phyloP scores from a whole-genome alignment of 2,113 vertebrate genomes.

The Orycteropus afer region DNA sequence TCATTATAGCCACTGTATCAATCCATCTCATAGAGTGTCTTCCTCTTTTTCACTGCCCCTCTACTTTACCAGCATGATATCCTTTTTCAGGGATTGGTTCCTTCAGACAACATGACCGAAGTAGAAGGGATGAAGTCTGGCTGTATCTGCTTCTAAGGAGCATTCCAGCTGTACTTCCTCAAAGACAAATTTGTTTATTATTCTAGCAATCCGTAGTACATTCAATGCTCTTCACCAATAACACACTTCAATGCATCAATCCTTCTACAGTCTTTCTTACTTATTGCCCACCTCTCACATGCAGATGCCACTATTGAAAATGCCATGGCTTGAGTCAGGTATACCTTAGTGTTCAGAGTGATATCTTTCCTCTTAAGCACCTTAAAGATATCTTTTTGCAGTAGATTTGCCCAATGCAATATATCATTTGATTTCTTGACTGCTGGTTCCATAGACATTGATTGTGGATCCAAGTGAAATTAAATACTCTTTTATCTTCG shows the following conservation, averaged over 20 bases:
- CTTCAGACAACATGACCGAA: not conserved
- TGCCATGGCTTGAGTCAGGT: not conserved
- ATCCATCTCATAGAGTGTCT: not conserved
- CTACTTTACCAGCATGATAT: not conserved
- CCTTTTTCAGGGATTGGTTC: not conserved
- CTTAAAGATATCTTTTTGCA: not conserved
- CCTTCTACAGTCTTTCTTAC: too few relatives aligned
- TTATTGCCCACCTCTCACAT: too few relatives aligned
- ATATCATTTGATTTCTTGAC: not conserved
- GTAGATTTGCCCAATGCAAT: not conserved
- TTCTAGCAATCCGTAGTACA: too few relatives aligned
- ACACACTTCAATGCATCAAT: too few relatives aligned
- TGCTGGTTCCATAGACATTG: not conserved
- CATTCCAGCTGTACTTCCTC: not conserved
- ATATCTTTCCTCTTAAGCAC: not conserved
- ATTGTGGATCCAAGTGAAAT: not conserved
- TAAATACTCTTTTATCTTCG: too few relatives aligned
- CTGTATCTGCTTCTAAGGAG: not conserved
- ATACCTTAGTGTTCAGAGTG: not conserved
- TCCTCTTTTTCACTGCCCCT: not conserved
- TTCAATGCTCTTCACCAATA: too few relatives aligned
- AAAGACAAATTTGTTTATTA: not conserved
- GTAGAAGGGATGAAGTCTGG: not conserved
- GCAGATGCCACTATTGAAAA: too few relatives aligned
- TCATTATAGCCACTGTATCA: not conserved